Percentiles rank a stretch among this genome's conserved stretches.
These are phyloP conservation scores for fruit fly (Drosophila melanogaster) DNA, from an alignment of 1,140 invertebrate species.

Conservation along the genomic window Release_6_plus_ISO1_MT NT_037436.4:8196001-8196500, in stretches of 20 bases:
- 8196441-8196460: slow-evolving; percentile 88
- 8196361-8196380: slow-evolving; percentile 86
- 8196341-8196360: slow-evolving; percentile 79
- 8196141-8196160: slow-evolving; percentile 88
- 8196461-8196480: slow-evolving; percentile 71
- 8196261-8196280: slow-evolving; percentile 91
- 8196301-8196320: slow-evolving; percentile 91
- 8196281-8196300: slow-evolving; percentile 91
- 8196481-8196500: neutral
- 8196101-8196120: slow-evolving; percentile 28
- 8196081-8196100: slow-evolving; percentile 69
- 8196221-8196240: slow-evolving; percentile 95
- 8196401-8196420: slow-evolving; percentile 92
- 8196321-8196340: slow-evolving; percentile 90
- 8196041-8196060: slow-evolving; percentile 86
- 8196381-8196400: slow-evolving; percentile 89
- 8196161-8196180: slow-evolving; percentile 88
- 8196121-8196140: slow-evolving; percentile 47
- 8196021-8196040: slow-evolving; percentile 87
- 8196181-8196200: slow-evolving; percentile 89
- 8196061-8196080: slow-evolving; percentile 83
- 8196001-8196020: slow-evolving; percentile 86
- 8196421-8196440: slow-evolving; percentile 92
- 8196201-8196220: slow-evolving; percentile 91
- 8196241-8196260: slow-evolving; percentile 91